These are phyloP conservation scores for Metalampra italica DNA, from an alignment of 2,888 invertebrate species.

Conservation along the genomic window DNA sequence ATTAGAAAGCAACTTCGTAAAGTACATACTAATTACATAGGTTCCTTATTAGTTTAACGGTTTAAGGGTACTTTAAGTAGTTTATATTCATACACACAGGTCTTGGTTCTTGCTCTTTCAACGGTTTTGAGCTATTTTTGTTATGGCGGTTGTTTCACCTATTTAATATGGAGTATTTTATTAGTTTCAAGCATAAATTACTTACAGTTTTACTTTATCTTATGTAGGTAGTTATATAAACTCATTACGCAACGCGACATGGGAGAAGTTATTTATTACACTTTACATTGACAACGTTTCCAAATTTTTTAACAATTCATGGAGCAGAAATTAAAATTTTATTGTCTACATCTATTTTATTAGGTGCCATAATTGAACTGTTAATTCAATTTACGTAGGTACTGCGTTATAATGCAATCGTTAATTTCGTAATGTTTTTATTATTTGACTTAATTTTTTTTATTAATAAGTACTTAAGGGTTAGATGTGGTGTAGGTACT, in stretches of 20 bases:
- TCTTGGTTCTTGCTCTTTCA: too few species aligned
- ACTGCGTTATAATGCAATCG: neutral
- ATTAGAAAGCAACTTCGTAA: too few species aligned
- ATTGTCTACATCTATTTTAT: neutral
- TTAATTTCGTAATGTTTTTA: neutral
- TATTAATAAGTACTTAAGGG: neutral
- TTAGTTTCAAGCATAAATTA: neutral
- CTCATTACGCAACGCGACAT: constrained; percentile 3
- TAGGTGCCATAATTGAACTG: neutral
- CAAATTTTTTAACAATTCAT: neutral
- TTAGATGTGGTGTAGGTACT: constrained; percentile 31
- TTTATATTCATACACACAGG: too few species aligned
- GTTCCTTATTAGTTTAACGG: too few species aligned
- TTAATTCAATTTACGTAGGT: neutral
- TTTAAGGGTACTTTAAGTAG: too few species aligned
- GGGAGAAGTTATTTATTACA: constrained; percentile 7
- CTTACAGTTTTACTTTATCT: neutral
- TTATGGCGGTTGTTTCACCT: too few species aligned
- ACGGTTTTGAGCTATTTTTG: too few species aligned
- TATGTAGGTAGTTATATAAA: neutral
- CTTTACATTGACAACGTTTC: constrained; percentile 3
- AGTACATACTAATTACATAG: too few species aligned
- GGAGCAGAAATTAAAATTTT: neutral
- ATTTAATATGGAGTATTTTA: too few species aligned
- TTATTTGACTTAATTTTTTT: neutral